Conservation (phyloP, 1,140 invertebrate genomes). For the Venustaconcha ellipsiformis region DNA sequence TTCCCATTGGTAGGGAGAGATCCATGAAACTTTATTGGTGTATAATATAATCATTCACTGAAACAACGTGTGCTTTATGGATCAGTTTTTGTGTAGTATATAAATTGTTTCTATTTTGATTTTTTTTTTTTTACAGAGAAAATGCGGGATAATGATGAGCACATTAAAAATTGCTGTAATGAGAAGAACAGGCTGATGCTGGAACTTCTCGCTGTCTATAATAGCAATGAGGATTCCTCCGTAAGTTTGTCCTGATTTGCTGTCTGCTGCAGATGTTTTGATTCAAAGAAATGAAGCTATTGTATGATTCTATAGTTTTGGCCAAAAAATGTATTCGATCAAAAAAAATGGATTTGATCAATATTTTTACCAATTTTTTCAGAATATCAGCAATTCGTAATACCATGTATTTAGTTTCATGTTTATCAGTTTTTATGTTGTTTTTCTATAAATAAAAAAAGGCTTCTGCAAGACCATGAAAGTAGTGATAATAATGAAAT, state of each 20-base stretch:
- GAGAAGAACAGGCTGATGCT: slow-evolving; percentile 88
- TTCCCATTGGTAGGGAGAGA: too few relatives aligned
- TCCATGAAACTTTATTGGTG: too few relatives aligned
- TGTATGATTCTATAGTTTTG: not conserved
- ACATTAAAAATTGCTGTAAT: slow-evolving; percentile 86
- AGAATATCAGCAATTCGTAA: too few relatives aligned
- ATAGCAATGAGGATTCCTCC: slow-evolving; percentile 29
- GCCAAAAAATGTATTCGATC: not conserved
- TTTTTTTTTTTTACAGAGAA: slow-evolving; percentile 70
- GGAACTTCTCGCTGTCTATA: slow-evolving; percentile 77
- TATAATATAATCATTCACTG: too few relatives aligned
- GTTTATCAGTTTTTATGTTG: too few relatives aligned
- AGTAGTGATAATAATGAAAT: too few relatives aligned
- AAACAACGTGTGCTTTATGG: too few relatives aligned
- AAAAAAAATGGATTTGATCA: not conserved
- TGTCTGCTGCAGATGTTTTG: not conserved
- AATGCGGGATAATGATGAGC: slow-evolving; percentile 84
- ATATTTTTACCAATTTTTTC: too few relatives aligned
- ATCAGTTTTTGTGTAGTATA: too few relatives aligned
- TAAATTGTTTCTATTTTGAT: not conserved
- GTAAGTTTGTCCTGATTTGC: not conserved
- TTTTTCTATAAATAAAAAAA: too few relatives aligned
- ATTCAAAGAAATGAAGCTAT: not conserved
- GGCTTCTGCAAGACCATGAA: too few relatives aligned
- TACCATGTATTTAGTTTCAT: too few relatives aligned